Evolutionary conservation across 2,888 invertebrate genomes (phyloP).

Genomic region (Patella caerulea): DNA sequence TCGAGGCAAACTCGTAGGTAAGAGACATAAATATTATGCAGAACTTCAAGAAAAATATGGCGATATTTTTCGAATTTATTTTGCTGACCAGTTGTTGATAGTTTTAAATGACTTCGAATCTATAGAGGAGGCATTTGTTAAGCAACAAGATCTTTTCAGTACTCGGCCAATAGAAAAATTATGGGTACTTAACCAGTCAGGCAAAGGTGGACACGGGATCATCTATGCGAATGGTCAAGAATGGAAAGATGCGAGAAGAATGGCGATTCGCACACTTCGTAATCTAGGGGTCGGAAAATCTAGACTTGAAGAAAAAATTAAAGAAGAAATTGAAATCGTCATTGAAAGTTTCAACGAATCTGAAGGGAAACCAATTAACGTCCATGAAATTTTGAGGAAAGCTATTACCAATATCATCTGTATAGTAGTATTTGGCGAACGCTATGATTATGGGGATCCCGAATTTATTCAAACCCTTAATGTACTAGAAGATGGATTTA

Average conservation of each 20-base stretch:
- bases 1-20: not conserved
- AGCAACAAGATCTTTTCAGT: not conserved
- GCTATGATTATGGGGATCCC: constrained; percentile 51
- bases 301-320: constrained; percentile 49
- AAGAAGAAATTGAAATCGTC: constrained; percentile 46
- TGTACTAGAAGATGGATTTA: constrained; percentile 47
- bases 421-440: constrained; percentile 54
- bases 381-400: constrained; percentile 45
- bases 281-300: constrained; percentile 58
- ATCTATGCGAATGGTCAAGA: constrained; percentile 48
- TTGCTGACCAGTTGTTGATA: not conserved
- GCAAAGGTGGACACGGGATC: constrained; percentile 36
- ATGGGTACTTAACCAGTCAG: not conserved
- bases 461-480: constrained; percentile 46
- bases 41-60: constrained; percentile 1
- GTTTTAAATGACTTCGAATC: not conserved
- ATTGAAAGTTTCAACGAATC: constrained; percentile 34
- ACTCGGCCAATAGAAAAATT: not conserved
- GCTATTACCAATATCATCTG: constrained; percentile 58
- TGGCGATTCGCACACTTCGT: constrained; percentile 48
- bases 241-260: constrained; percentile 51
- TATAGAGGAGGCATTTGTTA: constrained; percentile 5
- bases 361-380: constrained; percentile 31
- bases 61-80: not conserved
- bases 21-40: not conserved